Evolutionary conservation across 2,888 invertebrate species (phyloP).

Genomic region (Oligia strigilis): DNA sequence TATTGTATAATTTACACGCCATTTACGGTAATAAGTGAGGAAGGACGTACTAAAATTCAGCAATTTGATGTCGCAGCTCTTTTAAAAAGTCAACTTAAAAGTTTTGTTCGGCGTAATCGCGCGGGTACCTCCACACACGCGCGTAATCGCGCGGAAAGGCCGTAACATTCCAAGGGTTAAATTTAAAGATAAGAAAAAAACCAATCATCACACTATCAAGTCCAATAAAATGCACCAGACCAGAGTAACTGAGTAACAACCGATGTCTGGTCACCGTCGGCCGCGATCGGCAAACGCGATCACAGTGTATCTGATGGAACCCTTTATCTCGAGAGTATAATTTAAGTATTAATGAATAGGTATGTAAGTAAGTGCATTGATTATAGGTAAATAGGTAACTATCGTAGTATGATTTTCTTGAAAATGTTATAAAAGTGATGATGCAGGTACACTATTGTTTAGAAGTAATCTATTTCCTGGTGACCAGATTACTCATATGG

Average conservation of each 20-base stretch:
- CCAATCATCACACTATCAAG: background rate
- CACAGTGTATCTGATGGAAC: background rate
- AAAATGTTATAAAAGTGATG: background rate
- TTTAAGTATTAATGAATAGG: background rate
- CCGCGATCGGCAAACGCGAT: background rate
- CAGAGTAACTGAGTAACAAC: background rate
- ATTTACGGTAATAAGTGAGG: conserved; percentile 26
- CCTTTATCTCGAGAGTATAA: background rate
- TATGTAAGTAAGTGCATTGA: background rate
- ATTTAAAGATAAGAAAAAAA: background rate
- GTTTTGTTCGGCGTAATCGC: too few species aligned
- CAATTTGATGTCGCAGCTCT: background rate
- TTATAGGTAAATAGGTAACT: too few species aligned
- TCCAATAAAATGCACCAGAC: background rate
- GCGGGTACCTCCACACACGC: too few species aligned
- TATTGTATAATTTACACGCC: conserved; percentile 51
- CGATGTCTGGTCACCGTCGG: background rate
- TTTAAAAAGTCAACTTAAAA: background rate
- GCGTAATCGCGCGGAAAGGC: too few species aligned
- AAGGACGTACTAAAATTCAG: background rate
- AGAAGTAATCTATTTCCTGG: background rate
- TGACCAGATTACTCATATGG: background rate
- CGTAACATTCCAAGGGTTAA: too few species aligned
- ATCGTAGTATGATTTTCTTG: background rate
- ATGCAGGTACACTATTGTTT: background rate